Conservation (phyloP, 2,888 invertebrate genomes). For the Ecliptopera silaceata region DNA sequence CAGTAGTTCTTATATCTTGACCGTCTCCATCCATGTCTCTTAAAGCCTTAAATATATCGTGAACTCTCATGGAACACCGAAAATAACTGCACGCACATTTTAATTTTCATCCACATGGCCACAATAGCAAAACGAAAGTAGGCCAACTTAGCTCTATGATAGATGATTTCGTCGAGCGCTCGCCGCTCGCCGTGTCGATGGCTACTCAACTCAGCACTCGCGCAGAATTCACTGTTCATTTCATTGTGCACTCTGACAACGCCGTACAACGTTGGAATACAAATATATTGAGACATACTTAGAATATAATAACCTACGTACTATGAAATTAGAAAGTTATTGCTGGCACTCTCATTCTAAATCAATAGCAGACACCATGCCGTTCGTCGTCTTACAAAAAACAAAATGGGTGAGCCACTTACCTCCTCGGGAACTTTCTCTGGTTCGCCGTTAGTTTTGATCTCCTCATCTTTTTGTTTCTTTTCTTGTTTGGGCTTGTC, state of each 20-base stretch:
- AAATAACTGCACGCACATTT: conserved; percentile 40
- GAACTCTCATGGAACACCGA: conserved; percentile 23
- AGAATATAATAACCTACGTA: conserved; percentile 26
- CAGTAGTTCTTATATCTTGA: conserved; percentile 48
- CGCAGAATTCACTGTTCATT: conserved; percentile 35
- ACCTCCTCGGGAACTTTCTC: conserved; percentile 87
- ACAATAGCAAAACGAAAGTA: conserved; percentile 49
- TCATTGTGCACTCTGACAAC: conserved; percentile 47
- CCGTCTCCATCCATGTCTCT: conserved; percentile 46
- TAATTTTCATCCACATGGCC: conserved; percentile 34
- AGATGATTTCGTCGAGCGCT: conserved; percentile 40
- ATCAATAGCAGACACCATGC: conserved; percentile 24
- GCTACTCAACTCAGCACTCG: too few species aligned
- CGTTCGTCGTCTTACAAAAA: conserved; percentile 13
- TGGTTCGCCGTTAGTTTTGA: conserved; percentile 84
- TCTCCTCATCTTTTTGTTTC: conserved; percentile 83
- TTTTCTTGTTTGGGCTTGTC: conserved; percentile 93
- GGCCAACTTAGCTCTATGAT: conserved; percentile 51
- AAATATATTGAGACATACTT: conserved; percentile 37
- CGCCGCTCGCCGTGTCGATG: conserved; percentile 40
- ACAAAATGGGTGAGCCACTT: conserved; percentile 49
- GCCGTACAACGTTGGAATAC: conserved; percentile 52
- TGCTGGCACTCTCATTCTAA: conserved; percentile 39
- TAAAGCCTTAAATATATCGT: conserved; percentile 41
- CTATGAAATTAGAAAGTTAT: conserved; percentile 57